phyloP scores from a whole-genome alignment of 2,888 invertebrate genomes.

The Portevinia maculata region DNA sequence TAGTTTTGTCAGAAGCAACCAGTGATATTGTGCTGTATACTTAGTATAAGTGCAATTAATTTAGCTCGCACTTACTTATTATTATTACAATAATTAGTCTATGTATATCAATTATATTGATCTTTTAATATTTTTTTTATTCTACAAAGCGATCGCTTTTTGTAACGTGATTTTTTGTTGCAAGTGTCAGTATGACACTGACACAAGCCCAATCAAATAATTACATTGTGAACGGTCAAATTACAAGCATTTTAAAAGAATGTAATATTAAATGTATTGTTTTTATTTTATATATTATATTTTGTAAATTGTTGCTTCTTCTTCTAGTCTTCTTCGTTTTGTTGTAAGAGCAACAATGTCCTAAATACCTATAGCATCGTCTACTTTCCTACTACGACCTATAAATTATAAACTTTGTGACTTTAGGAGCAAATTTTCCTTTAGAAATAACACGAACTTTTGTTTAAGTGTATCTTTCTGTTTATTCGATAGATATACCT shows the following conservation, averaged over 20 bases:
- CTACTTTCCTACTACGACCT: slow-evolving; percentile 72
- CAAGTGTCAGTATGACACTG: neutral
- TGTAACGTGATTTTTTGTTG: slow-evolving; percentile 68
- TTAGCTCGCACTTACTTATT: slow-evolving; percentile 81
- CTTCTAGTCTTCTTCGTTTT: slow-evolving; percentile 71
- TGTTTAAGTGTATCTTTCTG: slow-evolving; percentile 62
- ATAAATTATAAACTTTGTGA: slow-evolving; percentile 68
- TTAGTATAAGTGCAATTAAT: slow-evolving; percentile 83
- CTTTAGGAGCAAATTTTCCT: slow-evolving; percentile 52
- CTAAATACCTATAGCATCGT: slow-evolving; percentile 70
- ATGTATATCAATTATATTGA: slow-evolving; percentile 62
- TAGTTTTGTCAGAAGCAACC: slow-evolving; percentile 81
- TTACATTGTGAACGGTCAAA: slow-evolving; percentile 64
- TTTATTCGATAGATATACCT: slow-evolving; percentile 45
- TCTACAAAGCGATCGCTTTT: slow-evolving; percentile 28
- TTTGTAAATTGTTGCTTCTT: slow-evolving; percentile 73
- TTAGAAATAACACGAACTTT: slow-evolving; percentile 24
- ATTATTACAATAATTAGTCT: slow-evolving; percentile 71
- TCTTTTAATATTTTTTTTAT: slow-evolving; percentile 26
- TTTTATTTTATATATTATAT: slow-evolving; percentile 18
- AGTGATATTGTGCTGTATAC: slow-evolving; percentile 83
- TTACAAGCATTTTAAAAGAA: slow-evolving; percentile 45
- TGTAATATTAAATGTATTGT: slow-evolving; percentile 35
- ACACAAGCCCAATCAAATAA: slow-evolving; percentile 50
- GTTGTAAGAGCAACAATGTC: slow-evolving; percentile 70